Evolutionary conservation across 2,113 vertebrate genomes (phyloP).

Genomic region (Ornithorhynchus anatinus): DNA sequence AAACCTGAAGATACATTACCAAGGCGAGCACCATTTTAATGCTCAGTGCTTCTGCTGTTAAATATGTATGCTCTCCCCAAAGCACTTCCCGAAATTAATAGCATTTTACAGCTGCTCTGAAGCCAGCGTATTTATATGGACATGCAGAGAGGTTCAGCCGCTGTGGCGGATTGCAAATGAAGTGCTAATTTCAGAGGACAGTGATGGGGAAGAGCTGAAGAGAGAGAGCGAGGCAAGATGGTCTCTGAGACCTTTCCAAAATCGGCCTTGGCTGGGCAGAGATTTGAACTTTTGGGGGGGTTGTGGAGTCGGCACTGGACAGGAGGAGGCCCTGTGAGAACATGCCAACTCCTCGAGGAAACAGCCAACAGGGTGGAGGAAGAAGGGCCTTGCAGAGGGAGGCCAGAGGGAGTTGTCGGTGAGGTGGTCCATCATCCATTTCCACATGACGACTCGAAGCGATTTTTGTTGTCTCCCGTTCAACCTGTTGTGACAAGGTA

Average conservation of each 20-base stretch:
- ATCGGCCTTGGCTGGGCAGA: not conserved
- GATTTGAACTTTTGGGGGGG: slow-evolving; percentile 6
- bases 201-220: not conserved
- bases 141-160: slow-evolving; percentile 62
- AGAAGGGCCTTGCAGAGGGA: not conserved
- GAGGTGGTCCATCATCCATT: too few relatives aligned
- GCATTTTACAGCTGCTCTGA: slow-evolving; percentile 73
- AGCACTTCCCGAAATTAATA: slow-evolving; percentile 76
- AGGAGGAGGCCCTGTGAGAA: not conserved
- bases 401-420: not conserved
- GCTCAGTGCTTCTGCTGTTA: slow-evolving; percentile 70
- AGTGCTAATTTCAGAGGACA: slow-evolving; percentile 66
- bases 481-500: too few relatives aligned
- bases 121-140: slow-evolving; percentile 59
- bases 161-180: slow-evolving; percentile 60
- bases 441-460: too few relatives aligned
- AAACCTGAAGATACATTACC: slow-evolving; percentile 74
- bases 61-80: slow-evolving; percentile 77
- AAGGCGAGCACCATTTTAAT: slow-evolving; percentile 68
- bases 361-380: not conserved
- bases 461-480: too few relatives aligned
- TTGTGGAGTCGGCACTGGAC: not conserved
- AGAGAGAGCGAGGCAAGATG: not conserved
- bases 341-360: too few relatives aligned
- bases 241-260: slow-evolving; percentile 10